A percentile compares a stretch with the other conserved stretches of the same genome.
These are phyloP conservation scores for Pseudomugil gertrudae DNA, from an alignment of 2,797 vertebrate genomes.

Conservation along the genomic window DNA sequence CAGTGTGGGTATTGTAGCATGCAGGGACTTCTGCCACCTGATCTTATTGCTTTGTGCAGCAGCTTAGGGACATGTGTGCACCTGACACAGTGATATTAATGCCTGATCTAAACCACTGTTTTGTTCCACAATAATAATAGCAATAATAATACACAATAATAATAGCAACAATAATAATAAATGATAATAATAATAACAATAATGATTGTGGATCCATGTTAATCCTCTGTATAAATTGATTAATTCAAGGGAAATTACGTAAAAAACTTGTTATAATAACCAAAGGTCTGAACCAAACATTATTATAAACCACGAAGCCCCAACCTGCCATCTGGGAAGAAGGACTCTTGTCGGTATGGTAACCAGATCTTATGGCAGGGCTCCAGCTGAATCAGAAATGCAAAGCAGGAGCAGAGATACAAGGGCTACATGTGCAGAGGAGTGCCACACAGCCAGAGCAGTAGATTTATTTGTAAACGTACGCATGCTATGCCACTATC, in stretches of 20 bases:
- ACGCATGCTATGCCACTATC: conserved; percentile 74
- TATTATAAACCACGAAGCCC: conserved; percentile 35
- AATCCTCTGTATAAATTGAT: not conserved
- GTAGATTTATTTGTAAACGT: conserved; percentile 76
- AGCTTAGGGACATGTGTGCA: conserved; percentile 61
- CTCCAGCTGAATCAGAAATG: conserved; percentile 68
- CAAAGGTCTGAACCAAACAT: conserved; percentile 2
- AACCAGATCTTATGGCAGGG: conserved; percentile 55
- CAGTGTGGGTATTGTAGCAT: conserved; percentile 71
- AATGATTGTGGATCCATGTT: not conserved
- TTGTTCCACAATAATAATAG: conserved; percentile 31
- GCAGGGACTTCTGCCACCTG: conserved; percentile 69
- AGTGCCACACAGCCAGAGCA: conserved; percentile 68
- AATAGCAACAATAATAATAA: conserved; percentile 20
- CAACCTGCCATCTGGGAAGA: conserved; percentile 45
- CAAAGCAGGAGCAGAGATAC: conserved; percentile 59
- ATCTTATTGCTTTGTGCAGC: conserved; percentile 62
- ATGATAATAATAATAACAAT: not conserved
- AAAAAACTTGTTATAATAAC: not conserved
- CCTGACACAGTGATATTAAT: conserved; percentile 61
- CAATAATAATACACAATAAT: conserved; percentile 4
- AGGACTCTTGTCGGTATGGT: conserved; percentile 39
- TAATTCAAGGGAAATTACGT: conserved; percentile 1
- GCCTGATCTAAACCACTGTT: conserved; percentile 60
- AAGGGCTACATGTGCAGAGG: conserved; percentile 68